A percentile compares a stretch with the other conserved stretches of the same genome.
Conservation (phyloP, 2,797 vertebrate species). For the Falco novaeseelandiae region DNA sequence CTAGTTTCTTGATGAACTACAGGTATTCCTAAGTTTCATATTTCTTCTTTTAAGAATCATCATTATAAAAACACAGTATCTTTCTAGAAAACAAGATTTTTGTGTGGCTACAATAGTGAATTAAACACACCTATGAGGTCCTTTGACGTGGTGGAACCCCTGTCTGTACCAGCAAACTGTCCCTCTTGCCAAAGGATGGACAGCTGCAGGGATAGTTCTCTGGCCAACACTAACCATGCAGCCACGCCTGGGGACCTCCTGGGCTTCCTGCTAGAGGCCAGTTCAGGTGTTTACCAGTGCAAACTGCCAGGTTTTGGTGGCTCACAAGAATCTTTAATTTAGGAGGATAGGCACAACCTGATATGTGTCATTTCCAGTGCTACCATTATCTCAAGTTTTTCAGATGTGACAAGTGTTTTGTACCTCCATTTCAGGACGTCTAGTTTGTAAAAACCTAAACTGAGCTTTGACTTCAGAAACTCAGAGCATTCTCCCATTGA, state of each 20-base stretch:
- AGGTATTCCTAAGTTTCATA: neutral
- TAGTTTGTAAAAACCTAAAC: neutral
- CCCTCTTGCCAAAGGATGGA: neutral
- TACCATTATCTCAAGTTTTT: neutral
- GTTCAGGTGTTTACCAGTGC: neutral
- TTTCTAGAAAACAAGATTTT: neutral
- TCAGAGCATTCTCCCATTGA: neutral
- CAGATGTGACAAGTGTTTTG: neutral
- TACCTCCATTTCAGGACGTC: neutral
- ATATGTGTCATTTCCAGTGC: neutral
- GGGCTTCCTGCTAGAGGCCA: neutral
- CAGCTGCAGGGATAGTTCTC: neutral
- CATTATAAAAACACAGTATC: neutral
- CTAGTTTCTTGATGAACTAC: neutral
- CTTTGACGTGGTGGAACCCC: neutral
- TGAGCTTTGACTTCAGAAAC: neutral
- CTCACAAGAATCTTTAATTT: neutral
- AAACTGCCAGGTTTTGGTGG: neutral
- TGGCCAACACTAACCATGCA: accelerated
- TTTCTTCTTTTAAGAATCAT: neutral
- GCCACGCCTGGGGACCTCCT: no score
- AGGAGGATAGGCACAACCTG: neutral
- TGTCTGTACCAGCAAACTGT: neutral
- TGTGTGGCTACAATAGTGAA: accelerated
- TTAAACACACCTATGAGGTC: neutral